Base-by-base conservation (phyloP, 2,113 vertebrate species). In the Benitochromis conjunctus region DNA sequence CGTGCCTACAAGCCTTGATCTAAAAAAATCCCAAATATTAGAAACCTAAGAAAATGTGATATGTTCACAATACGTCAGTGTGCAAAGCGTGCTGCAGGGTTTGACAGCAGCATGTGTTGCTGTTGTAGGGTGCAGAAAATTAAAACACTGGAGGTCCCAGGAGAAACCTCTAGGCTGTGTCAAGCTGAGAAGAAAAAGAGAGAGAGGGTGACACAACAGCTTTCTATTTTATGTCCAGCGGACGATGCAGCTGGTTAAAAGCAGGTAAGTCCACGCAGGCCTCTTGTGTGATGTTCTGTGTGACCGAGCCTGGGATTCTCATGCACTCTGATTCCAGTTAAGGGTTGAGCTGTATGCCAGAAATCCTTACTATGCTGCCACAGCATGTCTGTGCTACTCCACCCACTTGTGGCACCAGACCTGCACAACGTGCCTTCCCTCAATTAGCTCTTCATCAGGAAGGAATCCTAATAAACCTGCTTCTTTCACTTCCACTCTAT, bases 401-500 rank as follows among this genome's bases (percentile, higher is more conserved):
- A 94, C 93, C 94, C 93, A 93, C 90, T 86, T 92, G 94, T 95
- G 81, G 90, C 85, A 89, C 80, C 79, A 62, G 38, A 77, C 82
- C 69, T 86, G 57, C 55, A 55, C 54, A 4, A n/a, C 10, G 36
- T 88, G 86, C 88, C 94, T 94, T 89, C 60, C 87, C 91, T 94
- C 90, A 94, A 84, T 96, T 89, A 94, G 92, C 85, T 93, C 89
- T 94, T 94, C 93, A 87, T 93, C 91, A 94, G 91, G 90, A 88
- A 92, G 90, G 92, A 93, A 95, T 96, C 88, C 93, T 93, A 94
- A 93, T 94, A 83, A 93, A 95, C 94, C 93, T 94, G 90, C 93
- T 92, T 85, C 83, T 83, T 92, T 93, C 92, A 91, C 89, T 89
- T 92, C 90, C 43, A 81, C 82, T 92, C 74, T 78, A 80, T 93